A percentile compares a stretch with the other conserved stretches of the same genome.
Conservation (phyloP, 2,113 vertebrate species). For the Epinephelus lanceolatus region DNA sequence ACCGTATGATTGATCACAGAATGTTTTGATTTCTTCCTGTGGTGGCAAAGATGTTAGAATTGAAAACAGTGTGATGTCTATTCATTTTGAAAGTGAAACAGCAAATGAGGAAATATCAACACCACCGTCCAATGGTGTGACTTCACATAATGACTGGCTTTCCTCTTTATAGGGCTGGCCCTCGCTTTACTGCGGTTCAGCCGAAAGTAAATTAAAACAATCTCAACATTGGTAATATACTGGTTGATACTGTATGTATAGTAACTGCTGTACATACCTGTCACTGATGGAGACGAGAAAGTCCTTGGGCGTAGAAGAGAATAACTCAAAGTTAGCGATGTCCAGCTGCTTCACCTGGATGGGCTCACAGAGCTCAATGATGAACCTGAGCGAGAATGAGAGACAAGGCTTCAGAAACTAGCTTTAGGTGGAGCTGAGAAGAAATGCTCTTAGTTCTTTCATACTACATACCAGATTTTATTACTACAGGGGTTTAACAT, state of each 20-base stretch:
- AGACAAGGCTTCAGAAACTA: neutral
- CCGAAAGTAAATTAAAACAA: too few species aligned
- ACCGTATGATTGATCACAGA: too few species aligned
- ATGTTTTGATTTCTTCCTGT: too few species aligned
- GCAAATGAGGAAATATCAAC: too few species aligned
- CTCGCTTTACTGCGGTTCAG: too few species aligned
- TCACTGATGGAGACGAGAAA: slow-evolving; percentile 98
- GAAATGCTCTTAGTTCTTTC: neutral
- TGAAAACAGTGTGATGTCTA: too few species aligned
- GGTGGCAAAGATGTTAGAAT: too few species aligned
- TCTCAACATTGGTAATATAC: neutral
- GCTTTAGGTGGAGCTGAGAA: neutral
- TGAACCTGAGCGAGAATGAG: slow-evolving; percentile 88
- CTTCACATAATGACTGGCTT: too few species aligned
- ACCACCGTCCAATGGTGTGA: too few species aligned
- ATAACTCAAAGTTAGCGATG: slow-evolving; percentile 98
- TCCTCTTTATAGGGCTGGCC: too few species aligned
- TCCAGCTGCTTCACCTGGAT: slow-evolving; percentile 98
- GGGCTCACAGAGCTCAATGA: slow-evolving; percentile 99
- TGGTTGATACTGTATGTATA: neutral
- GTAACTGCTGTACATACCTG: slow-evolving; percentile 83
- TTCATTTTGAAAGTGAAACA: too few species aligned
- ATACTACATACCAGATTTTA: slow-evolving; percentile 93
- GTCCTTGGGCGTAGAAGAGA: slow-evolving; percentile 98
- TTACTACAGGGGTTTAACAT: slow-evolving; percentile 99